These are phyloP conservation scores for Cyclophora albipunctata DNA, from an alignment of 2,888 invertebrate species.

Conservation along the genomic window DNA sequence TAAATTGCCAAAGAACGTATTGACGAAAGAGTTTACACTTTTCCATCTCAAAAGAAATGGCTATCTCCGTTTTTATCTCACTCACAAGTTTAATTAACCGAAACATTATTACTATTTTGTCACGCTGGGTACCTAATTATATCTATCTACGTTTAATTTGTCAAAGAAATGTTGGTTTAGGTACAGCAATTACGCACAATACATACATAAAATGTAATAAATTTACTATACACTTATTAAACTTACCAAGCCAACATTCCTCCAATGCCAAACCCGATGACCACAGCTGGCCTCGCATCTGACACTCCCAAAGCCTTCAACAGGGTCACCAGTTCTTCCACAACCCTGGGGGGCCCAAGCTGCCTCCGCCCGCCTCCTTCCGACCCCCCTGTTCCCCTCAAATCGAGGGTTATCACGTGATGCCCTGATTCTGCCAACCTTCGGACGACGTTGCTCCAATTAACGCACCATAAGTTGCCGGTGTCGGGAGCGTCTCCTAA, in stretches of 20 bases:
- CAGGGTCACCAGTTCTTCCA: conserved; percentile 51
- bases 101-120: no score
- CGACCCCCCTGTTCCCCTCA: conserved; percentile 63
- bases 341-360: conserved; percentile 51
- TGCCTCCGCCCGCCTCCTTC: conserved; percentile 52
- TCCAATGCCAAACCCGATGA: conserved; percentile 64
- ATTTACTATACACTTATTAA: not conserved
- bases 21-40: no score
- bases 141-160: no score
- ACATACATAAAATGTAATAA: no score
- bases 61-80: no score
- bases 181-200: no score
- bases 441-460: conserved; percentile 48
- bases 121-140: no score
- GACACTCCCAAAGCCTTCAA: conserved; percentile 53
- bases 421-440: conserved; percentile 45
- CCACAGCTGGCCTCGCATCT: conserved; percentile 43
- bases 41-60: no score
- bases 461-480: conserved; percentile 49
- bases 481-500: conserved; percentile 61
- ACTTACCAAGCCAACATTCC: conserved; percentile 67
- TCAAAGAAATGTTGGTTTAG: no score
- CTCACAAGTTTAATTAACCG: no score
- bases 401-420: conserved; percentile 56
- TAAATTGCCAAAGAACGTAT: no score